Conservation (phyloP, 2,888 invertebrate genomes). For the Xanthorhoe spadicearia region DNA sequence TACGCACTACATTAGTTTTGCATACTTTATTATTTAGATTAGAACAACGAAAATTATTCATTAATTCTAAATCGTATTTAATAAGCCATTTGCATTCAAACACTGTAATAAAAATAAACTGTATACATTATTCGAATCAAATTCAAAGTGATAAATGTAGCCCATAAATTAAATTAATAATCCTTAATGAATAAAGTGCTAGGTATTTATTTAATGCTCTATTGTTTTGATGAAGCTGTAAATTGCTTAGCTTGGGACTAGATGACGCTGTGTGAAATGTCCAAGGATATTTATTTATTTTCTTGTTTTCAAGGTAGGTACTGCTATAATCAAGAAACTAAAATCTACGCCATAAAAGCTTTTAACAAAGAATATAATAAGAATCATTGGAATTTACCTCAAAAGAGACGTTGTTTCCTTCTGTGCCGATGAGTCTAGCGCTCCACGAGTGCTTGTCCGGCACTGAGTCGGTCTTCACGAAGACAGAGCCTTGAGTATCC, state of each 20-base stretch:
- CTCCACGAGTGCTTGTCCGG: constrained; percentile 69
- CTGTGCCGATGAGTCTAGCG: constrained; percentile 62
- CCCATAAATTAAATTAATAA: not conserved
- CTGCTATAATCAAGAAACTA: too few species aligned
- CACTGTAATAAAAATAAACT: not conserved
- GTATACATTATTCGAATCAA: not conserved
- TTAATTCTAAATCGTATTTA: not conserved
- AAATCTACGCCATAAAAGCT: too few species aligned
- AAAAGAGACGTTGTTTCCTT: constrained; percentile 68
- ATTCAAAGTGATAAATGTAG: not conserved
- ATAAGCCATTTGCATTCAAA: constrained; percentile 1
- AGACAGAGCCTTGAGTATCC: constrained; percentile 72
- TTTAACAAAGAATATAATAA: too few species aligned
- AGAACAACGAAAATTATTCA: not conserved
- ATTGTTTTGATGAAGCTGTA: too few species aligned
- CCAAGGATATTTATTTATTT: too few species aligned
- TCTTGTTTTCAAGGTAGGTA: too few species aligned
- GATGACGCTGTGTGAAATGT: too few species aligned
- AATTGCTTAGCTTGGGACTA: too few species aligned
- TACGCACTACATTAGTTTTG: not conserved
- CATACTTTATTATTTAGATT: not conserved
- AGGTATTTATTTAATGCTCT: not conserved
- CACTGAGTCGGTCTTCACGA: constrained; percentile 62
- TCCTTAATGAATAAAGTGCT: not conserved
- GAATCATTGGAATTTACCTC: constrained; percentile 56